Base-by-base conservation (phyloP, 1,140 invertebrate species). In the Nephotettix cincticeps region DNA sequence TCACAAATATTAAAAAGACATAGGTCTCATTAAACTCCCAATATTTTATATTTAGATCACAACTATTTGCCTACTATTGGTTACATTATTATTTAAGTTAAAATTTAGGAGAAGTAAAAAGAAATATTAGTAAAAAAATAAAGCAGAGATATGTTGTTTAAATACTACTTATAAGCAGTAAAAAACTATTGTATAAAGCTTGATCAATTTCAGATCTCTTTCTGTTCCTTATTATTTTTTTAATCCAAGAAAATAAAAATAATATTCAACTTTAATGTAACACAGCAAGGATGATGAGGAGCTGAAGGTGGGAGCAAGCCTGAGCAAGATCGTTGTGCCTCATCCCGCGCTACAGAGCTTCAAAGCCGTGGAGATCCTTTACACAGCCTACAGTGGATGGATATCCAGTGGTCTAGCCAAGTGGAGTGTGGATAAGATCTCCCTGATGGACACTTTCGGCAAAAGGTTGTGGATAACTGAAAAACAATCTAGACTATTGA, bases 361-460 rank as follows among this genome's bases (percentile, higher is more conserved):
- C 23, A 84, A 85, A 14, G 86, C 86, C 45, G 85, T 91, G 0
- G 86, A 92, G 78, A 82, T 97, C 4, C 88, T 91, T 63, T 97
- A 97, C 82, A 92, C 90, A 1, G 93, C 93, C 0, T 97, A 96
- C 81, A 91, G 89, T 70, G 95, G 95, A 1, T 97, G 95, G 95
- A 86, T 96, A 58, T 93, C 90, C n/a, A 93, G 91, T 17, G 94
- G 93, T 0, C 81, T 93, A 40, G 86, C 88, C 56, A 83, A 88
- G 29, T 91, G 93, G 87, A 88, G 86, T 73, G 87, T 97, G 58
- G 91, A 96, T 78, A 94, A 94, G 79, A 84, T 97, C 13, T 86
- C 90, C 25, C 83, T 97, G 17, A 88, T 88, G n/a, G 92, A 95
- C 78, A 94, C 92, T 79, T 94, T 91, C 76, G 93, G 93, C 0